phyloP scores from a whole-genome alignment of 2,797 vertebrate genomes.

The Muscicapa striata region DNA sequence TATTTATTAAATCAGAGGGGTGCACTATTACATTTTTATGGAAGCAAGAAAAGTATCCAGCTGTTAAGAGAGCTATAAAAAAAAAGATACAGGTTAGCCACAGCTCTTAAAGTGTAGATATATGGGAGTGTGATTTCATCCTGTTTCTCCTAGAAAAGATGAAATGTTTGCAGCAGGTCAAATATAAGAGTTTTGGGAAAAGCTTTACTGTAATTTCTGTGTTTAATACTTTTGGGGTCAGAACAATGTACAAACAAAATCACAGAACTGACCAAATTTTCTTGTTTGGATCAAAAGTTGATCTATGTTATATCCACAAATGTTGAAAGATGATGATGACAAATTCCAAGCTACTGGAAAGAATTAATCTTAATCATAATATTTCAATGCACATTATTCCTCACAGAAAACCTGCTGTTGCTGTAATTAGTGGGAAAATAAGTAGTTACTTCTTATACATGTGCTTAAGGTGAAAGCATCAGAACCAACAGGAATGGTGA shows the following conservation, averaged over 20 bases:
- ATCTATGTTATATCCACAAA: neutral
- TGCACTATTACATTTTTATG: conserved; percentile 40
- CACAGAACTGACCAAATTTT: neutral
- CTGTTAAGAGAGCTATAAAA: conserved; percentile 45
- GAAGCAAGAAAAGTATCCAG: conserved; percentile 35
- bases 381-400: neutral
- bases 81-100: conserved; percentile 25
- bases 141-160: neutral
- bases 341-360: neutral
- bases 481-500: neutral
- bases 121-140: neutral
- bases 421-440: neutral
- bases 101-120: conserved; percentile 35
- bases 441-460: neutral
- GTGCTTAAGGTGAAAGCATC: neutral
- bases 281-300: neutral
- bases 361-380: neutral
- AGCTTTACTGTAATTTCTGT: neutral
- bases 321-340: neutral
- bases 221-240: neutral
- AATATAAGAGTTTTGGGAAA: neutral
- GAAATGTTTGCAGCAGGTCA: neutral
- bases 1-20: conserved; percentile 14
- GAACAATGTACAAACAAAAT: neutral
- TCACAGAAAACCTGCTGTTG: neutral